Percentiles rank a stretch among this genome's conserved stretches.
phyloP scores from a whole-genome alignment of 2,113 vertebrate species.

The Rhizomys pruinosus region DNA sequence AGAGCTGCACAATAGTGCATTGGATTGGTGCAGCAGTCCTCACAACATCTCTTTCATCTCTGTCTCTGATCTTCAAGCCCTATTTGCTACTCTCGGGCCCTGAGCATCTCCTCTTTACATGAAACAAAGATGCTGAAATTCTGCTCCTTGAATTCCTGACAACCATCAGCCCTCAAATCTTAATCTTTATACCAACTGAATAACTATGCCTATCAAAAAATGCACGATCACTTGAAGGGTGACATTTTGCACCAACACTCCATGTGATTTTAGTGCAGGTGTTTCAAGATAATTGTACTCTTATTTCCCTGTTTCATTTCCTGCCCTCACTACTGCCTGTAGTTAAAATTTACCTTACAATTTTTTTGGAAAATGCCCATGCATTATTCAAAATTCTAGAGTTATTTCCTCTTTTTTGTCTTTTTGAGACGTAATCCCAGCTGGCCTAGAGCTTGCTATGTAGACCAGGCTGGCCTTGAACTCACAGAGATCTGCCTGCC shows the following conservation, averaged over 20 bases:
- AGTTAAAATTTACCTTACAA: neutral
- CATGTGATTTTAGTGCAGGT: neutral
- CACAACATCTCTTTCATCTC: neutral
- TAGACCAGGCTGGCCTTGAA: no score
- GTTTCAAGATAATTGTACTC: neutral
- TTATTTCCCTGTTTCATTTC: neutral
- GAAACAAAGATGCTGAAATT: slow-evolving; percentile 2
- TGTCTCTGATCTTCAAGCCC: neutral
- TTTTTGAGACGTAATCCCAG: no score
- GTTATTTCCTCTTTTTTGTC: neutral
- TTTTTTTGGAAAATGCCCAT: neutral
- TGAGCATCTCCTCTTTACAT: neutral
- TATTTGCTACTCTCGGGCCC: neutral
- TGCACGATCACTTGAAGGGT: neutral
- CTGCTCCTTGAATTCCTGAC: neutral
- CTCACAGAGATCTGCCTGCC: no score
- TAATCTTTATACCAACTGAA: no score
- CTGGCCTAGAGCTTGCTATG: no score
- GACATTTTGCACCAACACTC: slow-evolving; percentile 5
- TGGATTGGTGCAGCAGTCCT: neutral
- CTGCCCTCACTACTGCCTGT: neutral
- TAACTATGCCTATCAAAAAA: no score
- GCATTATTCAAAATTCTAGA: neutral
- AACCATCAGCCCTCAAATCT: neutral
- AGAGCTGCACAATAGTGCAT: neutral